These are phyloP conservation scores for Ostrea edulis DNA, from an alignment of 1,140 invertebrate species.

Conservation along the genomic window DNA sequence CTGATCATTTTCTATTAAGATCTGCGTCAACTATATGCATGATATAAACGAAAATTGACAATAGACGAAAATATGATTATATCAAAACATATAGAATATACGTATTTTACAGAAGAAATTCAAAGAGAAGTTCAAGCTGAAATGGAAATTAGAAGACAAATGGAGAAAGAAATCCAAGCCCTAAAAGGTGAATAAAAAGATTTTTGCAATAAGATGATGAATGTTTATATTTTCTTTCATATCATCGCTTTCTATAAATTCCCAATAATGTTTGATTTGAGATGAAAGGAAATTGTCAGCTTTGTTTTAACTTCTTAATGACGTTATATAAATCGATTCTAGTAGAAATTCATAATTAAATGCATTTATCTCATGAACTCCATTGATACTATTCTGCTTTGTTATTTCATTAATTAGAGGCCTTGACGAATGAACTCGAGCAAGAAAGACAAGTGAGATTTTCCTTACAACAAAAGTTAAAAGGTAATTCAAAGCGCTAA, in stretches of 20 bases:
- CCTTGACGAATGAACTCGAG: conserved; percentile 76
- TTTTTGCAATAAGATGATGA: not conserved
- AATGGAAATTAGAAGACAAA: conserved; percentile 64
- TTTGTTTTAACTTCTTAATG: no score
- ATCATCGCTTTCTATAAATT: no score
- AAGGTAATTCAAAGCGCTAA: conserved; percentile 67
- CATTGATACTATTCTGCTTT: not conserved
- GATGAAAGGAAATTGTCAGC: no score
- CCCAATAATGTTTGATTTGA: no score
- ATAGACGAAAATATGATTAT: not conserved
- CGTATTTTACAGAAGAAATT: conserved; percentile 65
- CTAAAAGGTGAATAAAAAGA: conserved; percentile 63
- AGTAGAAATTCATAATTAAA: no score
- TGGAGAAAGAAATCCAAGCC: conserved; percentile 68
- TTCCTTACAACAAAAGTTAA: conserved; percentile 77
- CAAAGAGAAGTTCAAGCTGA: conserved; percentile 65
- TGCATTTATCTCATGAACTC: no score
- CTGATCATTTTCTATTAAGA: no score
- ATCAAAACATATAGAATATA: not conserved
- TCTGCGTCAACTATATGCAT: not conserved
- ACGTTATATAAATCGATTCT: no score
- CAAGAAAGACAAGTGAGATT: conserved; percentile 78
- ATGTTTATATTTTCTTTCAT: no score
- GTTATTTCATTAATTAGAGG: conserved; percentile 71
- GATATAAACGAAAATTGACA: not conserved